Conservation (phyloP, 2,888 invertebrate genomes). For the Trichogramma dendrolimi region DNA sequence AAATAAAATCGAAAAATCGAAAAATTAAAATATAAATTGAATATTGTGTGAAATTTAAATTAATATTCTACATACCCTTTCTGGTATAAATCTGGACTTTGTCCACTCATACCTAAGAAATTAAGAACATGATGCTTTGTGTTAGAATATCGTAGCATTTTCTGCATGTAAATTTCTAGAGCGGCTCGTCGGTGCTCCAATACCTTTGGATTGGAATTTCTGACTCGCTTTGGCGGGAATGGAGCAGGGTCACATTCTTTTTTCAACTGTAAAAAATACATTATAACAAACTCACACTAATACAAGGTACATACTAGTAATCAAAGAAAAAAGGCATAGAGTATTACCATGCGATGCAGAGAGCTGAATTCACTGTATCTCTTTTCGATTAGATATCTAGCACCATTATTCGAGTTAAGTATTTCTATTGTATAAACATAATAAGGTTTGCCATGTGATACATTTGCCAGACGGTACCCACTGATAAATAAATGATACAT, state of each 20-base stretch:
- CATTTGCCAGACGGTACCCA: slow-evolving; percentile 50
- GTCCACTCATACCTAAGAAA: slow-evolving; percentile 51
- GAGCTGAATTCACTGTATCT: slow-evolving; percentile 59
- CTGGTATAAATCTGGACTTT: slow-evolving; percentile 31
- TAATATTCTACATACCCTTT: slow-evolving; percentile 35
- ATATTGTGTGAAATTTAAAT: background rate
- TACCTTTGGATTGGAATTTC: slow-evolving; percentile 58
- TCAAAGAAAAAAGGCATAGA: background rate
- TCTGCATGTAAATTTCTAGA: slow-evolving; percentile 57
- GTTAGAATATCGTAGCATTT: slow-evolving; percentile 51
- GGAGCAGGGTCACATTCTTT: slow-evolving; percentile 55
- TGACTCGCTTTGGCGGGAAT: slow-evolving; percentile 60
- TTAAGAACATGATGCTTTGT: slow-evolving; percentile 52
- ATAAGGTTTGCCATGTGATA: slow-evolving; percentile 51
- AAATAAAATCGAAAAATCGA: slow-evolving; percentile 5
- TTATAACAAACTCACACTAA: slow-evolving; percentile 1
- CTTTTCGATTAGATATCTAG: slow-evolving; percentile 53
- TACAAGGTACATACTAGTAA: background rate
- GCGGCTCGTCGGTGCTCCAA: slow-evolving; percentile 57
- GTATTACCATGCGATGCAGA: slow-evolving; percentile 56
- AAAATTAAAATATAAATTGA: background rate
- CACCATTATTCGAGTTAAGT: slow-evolving; percentile 42
- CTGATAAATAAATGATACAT: slow-evolving; percentile 51
- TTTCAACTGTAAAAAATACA: slow-evolving; percentile 49
- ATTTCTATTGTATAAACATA: slow-evolving; percentile 54